These are phyloP conservation scores for Drosophila putrida DNA, from an alignment of 2,888 invertebrate genomes.

Conservation along the genomic window DNA sequence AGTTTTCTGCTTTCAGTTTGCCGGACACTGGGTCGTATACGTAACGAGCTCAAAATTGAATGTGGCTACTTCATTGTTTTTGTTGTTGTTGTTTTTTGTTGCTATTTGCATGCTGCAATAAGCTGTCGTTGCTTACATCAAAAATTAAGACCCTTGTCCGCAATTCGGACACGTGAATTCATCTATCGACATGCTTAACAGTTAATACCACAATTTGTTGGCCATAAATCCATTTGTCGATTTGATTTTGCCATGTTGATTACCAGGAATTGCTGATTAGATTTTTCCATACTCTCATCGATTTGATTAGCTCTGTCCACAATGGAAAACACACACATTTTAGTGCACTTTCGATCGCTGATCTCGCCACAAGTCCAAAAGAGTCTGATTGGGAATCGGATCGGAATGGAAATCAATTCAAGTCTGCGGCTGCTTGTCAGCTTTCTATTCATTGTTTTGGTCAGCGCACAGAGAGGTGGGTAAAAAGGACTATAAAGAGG, in stretches of 20 bases:
- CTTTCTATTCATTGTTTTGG: slow-evolving; percentile 26
- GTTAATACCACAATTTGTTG: slow-evolving; percentile 12
- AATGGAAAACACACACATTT: slow-evolving; percentile 4
- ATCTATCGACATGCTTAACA: slow-evolving; percentile 8
- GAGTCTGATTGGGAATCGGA: neutral
- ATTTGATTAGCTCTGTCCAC: slow-evolving; percentile 8
- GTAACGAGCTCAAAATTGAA: slow-evolving; percentile 36
- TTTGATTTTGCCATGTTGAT: slow-evolving; percentile 63
- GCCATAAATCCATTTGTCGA: slow-evolving; percentile 44
- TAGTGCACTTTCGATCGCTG: slow-evolving; percentile 55
- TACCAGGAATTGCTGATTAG: slow-evolving; percentile 60
- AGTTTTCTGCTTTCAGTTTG: neutral
- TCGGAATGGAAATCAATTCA: slow-evolving; percentile 41
- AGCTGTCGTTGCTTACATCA: slow-evolving; percentile 15
- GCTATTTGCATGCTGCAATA: slow-evolving; percentile 20
- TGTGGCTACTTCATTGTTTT: slow-evolving; percentile 6
- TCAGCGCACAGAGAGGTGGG: slow-evolving; percentile 52
- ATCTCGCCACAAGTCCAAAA: slow-evolving; percentile 32
- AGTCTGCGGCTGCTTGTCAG: slow-evolving; percentile 30
- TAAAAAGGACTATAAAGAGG: neutral
- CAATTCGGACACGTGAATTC: slow-evolving; percentile 32
- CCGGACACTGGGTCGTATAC: slow-evolving; percentile 47
- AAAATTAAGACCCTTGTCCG: slow-evolving; percentile 12
- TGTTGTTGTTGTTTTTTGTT: slow-evolving; percentile 1
- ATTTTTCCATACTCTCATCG: slow-evolving; percentile 35